Evolutionary conservation across 2,797 vertebrate genomes (phyloP).

Genomic region (Rhabdomys pumilio): DNA sequence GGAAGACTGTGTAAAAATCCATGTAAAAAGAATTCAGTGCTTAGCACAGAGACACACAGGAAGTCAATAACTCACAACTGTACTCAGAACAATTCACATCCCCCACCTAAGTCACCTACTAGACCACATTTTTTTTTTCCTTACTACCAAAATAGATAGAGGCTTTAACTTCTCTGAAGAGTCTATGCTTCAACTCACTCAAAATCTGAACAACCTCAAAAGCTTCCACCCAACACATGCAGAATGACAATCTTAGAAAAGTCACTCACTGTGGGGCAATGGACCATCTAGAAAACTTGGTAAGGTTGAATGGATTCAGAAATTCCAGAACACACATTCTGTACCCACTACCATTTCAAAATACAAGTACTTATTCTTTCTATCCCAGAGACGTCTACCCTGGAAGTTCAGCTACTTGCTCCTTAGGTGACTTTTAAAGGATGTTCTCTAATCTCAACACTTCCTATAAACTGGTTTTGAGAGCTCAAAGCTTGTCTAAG

Average conservation of each 20-base stretch:
- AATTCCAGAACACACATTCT: neutral
- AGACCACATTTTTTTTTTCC: neutral
- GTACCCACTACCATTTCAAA: neutral
- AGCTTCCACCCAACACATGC: neutral
- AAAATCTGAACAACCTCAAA: neutral
- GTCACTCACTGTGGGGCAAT: neutral
- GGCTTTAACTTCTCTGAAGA: neutral
- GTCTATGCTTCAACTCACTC: neutral
- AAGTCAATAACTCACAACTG: neutral
- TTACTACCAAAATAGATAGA: neutral
- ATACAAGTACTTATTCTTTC: neutral
- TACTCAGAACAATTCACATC: neutral
- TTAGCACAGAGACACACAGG: conserved; percentile 21
- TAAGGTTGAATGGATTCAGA: neutral
- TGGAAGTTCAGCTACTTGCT: neutral
- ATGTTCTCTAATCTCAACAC: neutral
- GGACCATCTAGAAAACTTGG: neutral
- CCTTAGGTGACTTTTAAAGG: neutral
- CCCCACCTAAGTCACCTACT: neutral
- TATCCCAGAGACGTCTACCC: neutral
- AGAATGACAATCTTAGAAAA: neutral
- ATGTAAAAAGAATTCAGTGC: neutral
- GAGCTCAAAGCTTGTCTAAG: neutral
- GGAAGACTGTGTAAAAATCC: neutral
- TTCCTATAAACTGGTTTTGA: neutral